Evolutionary conservation across 2,797 vertebrate species (phyloP), one percentile per base, ranked within the genome.

Genomic region (Saxicola maurus): DNA sequence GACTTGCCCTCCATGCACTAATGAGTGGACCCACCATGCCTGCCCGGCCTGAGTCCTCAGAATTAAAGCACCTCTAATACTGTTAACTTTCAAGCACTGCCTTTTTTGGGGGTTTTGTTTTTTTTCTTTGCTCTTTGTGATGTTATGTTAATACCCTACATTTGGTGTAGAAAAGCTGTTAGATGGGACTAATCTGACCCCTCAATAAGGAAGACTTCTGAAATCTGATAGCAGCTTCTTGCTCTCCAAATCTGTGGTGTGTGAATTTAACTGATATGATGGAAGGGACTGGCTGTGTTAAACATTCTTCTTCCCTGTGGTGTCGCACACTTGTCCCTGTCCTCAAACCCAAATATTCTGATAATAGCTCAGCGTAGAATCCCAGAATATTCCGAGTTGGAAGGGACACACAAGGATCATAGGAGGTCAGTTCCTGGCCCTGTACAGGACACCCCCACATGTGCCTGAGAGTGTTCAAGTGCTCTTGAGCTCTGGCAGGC

Each of bases 1-100:
- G 97, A 97, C 92, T 96, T 93, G 85, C 66, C 90, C 91, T 95
- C 95, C 61, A 23, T 90, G 94, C 86, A 87, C 96, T 97, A 94
- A 92, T 95, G 89, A 94, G 90, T 55, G 78, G 87, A 78, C 92
- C 92, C 91, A 93, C 94, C 93, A n/a, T 80, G 87, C 85, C 74
- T 81, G 92, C 82, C 74, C 30, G 20, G 71, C 81, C 59, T 20
- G 69, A 86, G 84, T 25, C 68, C 66, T 83, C 57, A 87, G 46
- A 86, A 86, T 73, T 76, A 78, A 86, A 86, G 76, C 37, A 73
- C 56, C 62, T 66, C 76, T 87, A 90, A 87, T 82, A 33, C 76
- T 73, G 73, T 55, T 89, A 18, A 20, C 21, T 92, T 89, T 31
- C 37, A 51, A 46, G 60, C 9, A 2, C 56, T 46, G 14, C 42